Percentiles rank a stretch among this genome's conserved stretches.
Evolutionary conservation across 2,888 invertebrate genomes (phyloP).

Genomic region (Caenorhabditis afra): DNA sequence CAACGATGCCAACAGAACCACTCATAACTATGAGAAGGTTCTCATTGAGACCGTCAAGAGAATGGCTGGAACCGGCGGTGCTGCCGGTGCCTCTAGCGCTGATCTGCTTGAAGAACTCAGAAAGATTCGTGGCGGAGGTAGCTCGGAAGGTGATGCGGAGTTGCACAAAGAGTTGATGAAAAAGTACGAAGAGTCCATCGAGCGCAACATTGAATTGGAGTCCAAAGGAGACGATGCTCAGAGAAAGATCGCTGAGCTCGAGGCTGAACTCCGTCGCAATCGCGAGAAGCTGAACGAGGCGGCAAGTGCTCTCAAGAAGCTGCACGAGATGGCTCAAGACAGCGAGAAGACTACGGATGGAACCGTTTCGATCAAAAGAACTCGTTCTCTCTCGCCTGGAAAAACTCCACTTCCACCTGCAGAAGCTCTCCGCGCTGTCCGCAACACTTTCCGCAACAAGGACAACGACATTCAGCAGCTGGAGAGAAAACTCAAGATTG

Average conservation of each 20-base stretch:
- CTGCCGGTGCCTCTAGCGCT: slow-evolving; percentile 55
- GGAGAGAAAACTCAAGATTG: slow-evolving; percentile 76
- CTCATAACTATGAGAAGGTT: slow-evolving; percentile 72
- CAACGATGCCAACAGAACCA: slow-evolving; percentile 60
- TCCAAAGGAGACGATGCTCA: slow-evolving; percentile 77
- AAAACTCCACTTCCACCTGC: slow-evolving; percentile 74
- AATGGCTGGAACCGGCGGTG: slow-evolving; percentile 53
- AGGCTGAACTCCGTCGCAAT: slow-evolving; percentile 75
- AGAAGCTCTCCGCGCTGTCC: slow-evolving; percentile 76
- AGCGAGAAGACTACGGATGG: slow-evolving; percentile 68
- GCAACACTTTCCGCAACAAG: slow-evolving; percentile 77
- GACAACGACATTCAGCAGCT: slow-evolving; percentile 79
- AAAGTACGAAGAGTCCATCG: slow-evolving; percentile 79
- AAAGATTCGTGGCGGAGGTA: slow-evolving; percentile 61
- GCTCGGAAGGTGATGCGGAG: slow-evolving; percentile 73
- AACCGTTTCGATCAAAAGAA: slow-evolving; percentile 66
- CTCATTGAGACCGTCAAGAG: slow-evolving; percentile 72
- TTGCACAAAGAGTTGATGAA: slow-evolving; percentile 79
- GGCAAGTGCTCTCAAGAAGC: slow-evolving; percentile 75
- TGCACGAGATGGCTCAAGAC: slow-evolving; percentile 77
- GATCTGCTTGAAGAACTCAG: slow-evolving; percentile 68
- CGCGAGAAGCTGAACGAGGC: slow-evolving; percentile 76
- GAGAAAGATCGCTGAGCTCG: slow-evolving; percentile 77
- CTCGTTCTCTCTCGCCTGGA: slow-evolving; percentile 78
- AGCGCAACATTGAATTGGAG: slow-evolving; percentile 79